Base-by-base conservation (phyloP, 2,113 vertebrate genomes). In the Camelus bactrianus region DNA sequence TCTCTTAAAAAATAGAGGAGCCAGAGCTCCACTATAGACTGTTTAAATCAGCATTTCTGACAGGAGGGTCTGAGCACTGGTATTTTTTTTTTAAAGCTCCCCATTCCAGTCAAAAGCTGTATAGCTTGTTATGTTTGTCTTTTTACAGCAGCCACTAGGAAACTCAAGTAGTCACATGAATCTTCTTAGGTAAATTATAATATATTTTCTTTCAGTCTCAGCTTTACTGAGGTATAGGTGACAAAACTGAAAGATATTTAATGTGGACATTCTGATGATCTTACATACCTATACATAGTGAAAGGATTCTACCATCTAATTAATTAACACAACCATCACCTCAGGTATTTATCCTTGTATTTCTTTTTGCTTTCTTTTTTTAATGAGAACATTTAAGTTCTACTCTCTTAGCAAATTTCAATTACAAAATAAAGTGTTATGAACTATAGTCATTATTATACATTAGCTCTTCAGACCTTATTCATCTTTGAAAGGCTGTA, bases 21-120 rank as follows among this genome's bases (percentile, higher is more conserved):
- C 54, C 56, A 11, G 42, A 0, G 1, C 16, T 48, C 50, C 19
- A 62, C 50, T 54, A 20, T 4, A 42, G 30, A 75, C 42, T 62
- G 79, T 56, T 91, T 73, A 73, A 92, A 60, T 50, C 10, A 73
- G 56, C 54, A 56, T 83, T 93, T 83, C 69, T 83, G 84, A 67
- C 56, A 48, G 12, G 60, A 54, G 28, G 5, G 16, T 15, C 30
- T 20, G 48, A 62, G 6, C 3, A 58, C 16, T 24, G 48, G 30
- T 13, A 24, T 93, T 75, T 87, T 81, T 60, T 30, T 60, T 30
- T 30, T 56, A 62, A 97, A 93, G 10, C 24, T 86, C 32, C 26
- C 38, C 19, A 26, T 54, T 75, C n/a, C 24, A 87, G 38, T 28
- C 54, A 86, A 75, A 80, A 81, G 89, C 22, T 54, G n/a, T 6